Conservation (phyloP, 2,888 invertebrate genomes). For the Andrena dorsata region DNA sequence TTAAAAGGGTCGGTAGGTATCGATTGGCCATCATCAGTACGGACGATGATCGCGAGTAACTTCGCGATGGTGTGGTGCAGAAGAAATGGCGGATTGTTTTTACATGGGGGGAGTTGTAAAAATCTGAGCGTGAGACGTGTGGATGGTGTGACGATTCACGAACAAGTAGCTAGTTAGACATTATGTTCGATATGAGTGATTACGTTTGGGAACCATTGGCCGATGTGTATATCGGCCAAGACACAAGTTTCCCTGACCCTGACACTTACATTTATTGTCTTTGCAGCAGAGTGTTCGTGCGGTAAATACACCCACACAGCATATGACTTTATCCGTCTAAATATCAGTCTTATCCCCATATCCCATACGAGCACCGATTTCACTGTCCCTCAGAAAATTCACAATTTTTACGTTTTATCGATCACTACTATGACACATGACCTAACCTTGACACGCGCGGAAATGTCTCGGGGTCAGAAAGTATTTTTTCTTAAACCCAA, state of each 20-base stretch:
- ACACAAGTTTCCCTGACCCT: slow-evolving; percentile 84
- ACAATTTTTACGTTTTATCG: slow-evolving; percentile 71
- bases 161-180: slow-evolving; percentile 53
- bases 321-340: not conserved
- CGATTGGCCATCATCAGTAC: slow-evolving; percentile 44
- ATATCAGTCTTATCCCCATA: not conserved
- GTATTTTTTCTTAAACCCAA: slow-evolving; percentile 16
- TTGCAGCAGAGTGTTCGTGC: slow-evolving; percentile 90
- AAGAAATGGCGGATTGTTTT: slow-evolving; percentile 78
- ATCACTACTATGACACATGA: slow-evolving; percentile 78
- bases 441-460: slow-evolving; percentile 79
- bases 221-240: slow-evolving; percentile 87
- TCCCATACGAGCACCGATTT: not conserved
- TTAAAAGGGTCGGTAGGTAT: slow-evolving; percentile 27
- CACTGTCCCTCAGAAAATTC: slow-evolving; percentile 22
- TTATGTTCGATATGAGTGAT: slow-evolving; percentile 84
- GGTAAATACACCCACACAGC: slow-evolving; percentile 85
- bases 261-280: slow-evolving; percentile 89
- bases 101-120: slow-evolving; percentile 63
- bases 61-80: slow-evolving; percentile 62
- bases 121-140: slow-evolving; percentile 73
- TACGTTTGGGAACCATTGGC: slow-evolving; percentile 89
- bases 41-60: slow-evolving; percentile 40
- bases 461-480: slow-evolving; percentile 42
- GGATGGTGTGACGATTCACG: slow-evolving; percentile 72